Base-by-base conservation (phyloP, 2,888 invertebrate species). In the Norana najaformis region DNA sequence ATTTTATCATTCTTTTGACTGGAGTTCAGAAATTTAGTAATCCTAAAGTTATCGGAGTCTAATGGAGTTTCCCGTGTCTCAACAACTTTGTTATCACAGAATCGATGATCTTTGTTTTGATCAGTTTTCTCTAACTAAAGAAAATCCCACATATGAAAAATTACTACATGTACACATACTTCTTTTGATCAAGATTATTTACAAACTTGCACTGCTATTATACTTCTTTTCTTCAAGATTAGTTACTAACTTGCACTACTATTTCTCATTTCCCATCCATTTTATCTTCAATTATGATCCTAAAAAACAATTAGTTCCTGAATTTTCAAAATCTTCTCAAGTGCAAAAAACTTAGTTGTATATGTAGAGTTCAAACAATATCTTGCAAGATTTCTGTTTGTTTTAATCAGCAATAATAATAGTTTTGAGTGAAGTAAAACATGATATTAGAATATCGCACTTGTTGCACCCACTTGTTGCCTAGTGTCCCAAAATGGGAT, bases 121-220 rank as follows among this genome's bases (percentile, higher is more conserved):
- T 85, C 85, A 36, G 35, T 36, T 16, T 85, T 85, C 36, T 85
- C 85, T 36, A 85, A 16, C 85, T 85, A 85, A 85, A 85, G 23
- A 85, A n/a, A 85, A 36, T 85, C 69, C 30, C 69, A 69, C 30
- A 69, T n/a, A 69, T 69, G 30, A 13, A n/a, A 69, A 69, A 69
- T n/a, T n/a, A 69, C 0, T 69, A n/a, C 69, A 69, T 69, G 13
- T 47, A 47, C 30, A n/a, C 16, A n/a, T n/a, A 53, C 30, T 8
- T 0, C 2, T n/a, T n/a, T n/a, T 69, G 23, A 69, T 69, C 11
- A 69, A n/a, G 8, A 69, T 69, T 69, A n/a, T 13, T n/a, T 69
- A n/a, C 69, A 69, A n/a, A 30, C 11, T n/a, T n/a, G 69, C 69
- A 69, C n/a, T 69, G 13, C 11, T 8, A 20, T 47, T 16, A 69